Percentiles rank a stretch among this genome's conserved stretches.
phyloP scores from a whole-genome alignment of 1,140 invertebrate genomes.

The Drosophila bocqueti region DNA sequence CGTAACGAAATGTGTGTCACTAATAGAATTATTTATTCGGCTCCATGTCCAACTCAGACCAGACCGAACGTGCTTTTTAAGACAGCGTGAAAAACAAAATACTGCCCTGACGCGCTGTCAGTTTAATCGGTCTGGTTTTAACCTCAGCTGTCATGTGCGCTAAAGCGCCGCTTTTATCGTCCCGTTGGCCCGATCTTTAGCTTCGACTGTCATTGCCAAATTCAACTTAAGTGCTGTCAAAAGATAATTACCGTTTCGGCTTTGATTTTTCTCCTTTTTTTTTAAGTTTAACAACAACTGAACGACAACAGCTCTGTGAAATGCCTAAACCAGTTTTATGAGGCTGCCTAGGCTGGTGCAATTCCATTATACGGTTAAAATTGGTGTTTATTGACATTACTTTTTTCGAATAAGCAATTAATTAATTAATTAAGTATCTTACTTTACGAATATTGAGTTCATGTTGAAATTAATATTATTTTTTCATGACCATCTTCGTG shows the following conservation, averaged over 20 bases:
- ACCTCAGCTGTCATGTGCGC: constrained; percentile 63
- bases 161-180: constrained; percentile 65
- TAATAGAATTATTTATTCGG: constrained; percentile 19
- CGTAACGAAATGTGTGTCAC: constrained; percentile 21
- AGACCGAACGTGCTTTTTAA: constrained; percentile 37
- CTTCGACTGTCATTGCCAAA: constrained; percentile 70
- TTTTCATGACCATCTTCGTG: too few relatives aligned
- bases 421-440: background rate
- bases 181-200: constrained; percentile 54
- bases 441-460: background rate
- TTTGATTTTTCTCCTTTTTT: constrained; percentile 45
- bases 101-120: constrained; percentile 59
- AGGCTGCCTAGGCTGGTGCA: constrained; percentile 21
- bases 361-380: constrained; percentile 45
- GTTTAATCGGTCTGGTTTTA: constrained; percentile 69
- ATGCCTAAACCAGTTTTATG: constrained; percentile 58
- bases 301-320: constrained; percentile 21
- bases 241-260: constrained; percentile 79
- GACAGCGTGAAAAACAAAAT: constrained; percentile 47
- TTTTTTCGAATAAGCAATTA: background rate
- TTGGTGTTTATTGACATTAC: constrained; percentile 35
- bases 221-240: constrained; percentile 80
- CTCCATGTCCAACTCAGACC: constrained; percentile 13
- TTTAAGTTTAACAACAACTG: background rate
- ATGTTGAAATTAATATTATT: background rate